Evolutionary conservation across 2,797 vertebrate species (phyloP).

Genomic region (Valencia hispanica): DNA sequence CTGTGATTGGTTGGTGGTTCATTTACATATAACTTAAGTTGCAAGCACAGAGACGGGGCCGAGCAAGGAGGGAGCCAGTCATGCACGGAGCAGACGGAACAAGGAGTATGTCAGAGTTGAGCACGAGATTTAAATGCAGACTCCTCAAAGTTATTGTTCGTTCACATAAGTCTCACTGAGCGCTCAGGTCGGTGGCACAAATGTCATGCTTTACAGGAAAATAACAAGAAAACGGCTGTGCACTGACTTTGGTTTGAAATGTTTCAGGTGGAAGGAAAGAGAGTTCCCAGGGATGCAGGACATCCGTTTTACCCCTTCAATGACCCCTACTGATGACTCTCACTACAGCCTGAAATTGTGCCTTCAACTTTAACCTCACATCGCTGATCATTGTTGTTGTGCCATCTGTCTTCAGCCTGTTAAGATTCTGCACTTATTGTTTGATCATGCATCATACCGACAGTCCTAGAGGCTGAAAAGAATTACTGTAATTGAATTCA

Average conservation of each 20-base stretch:
- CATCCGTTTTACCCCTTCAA: conserved; percentile 95
- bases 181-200: too few species aligned
- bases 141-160: too few species aligned
- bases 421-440: conserved; percentile 22
- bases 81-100: too few species aligned
- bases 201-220: too few species aligned
- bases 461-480: conserved; percentile 24
- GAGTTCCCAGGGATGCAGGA: conserved; percentile 89
- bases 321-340: conserved; percentile 86
- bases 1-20: too few species aligned
- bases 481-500: conserved; percentile 29
- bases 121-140: too few species aligned
- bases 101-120: too few species aligned
- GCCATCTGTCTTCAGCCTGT: conserved; percentile 6
- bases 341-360: conserved; percentile 60
- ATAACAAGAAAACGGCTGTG: background rate
- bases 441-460: conserved; percentile 25
- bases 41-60: too few species aligned
- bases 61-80: too few species aligned
- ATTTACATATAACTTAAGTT: too few species aligned
- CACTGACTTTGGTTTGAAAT: conserved; percentile 19
- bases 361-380: conserved; percentile 62
- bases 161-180: too few species aligned
- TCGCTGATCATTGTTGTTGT: conserved; percentile 12
- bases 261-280: conserved; percentile 88